These are phyloP conservation scores for Pseudois nayaur DNA, from an alignment of 2,113 vertebrate genomes.

Conservation along the genomic window DNA sequence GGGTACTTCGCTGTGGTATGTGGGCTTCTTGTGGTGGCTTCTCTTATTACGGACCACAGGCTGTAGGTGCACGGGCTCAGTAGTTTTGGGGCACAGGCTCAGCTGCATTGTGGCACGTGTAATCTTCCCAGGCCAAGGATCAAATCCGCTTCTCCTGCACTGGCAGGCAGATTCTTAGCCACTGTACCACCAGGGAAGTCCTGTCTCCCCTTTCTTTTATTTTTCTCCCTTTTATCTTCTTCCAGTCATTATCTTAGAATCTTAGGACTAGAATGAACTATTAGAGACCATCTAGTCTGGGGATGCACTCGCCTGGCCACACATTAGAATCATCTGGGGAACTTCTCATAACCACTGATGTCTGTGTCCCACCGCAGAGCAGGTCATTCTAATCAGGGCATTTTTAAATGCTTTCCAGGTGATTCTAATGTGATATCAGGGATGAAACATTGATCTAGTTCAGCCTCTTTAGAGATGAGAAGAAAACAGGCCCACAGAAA, in stretches of 20 bases:
- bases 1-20: background rate
- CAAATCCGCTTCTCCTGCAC: background rate
- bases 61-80: background rate
- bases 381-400: background rate
- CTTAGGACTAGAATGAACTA: constrained; percentile 4
- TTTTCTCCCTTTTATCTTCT: background rate
- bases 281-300: background rate
- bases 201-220: background rate
- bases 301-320: background rate
- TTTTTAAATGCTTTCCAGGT: background rate
- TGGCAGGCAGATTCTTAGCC: background rate
- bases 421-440: background rate
- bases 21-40: background rate
- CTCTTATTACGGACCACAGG: background rate
- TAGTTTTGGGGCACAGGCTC: background rate
- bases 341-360: background rate
- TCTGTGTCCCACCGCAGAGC: background rate
- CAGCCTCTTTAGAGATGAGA: background rate
- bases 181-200: background rate
- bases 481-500: background rate
- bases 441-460: background rate
- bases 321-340: background rate
- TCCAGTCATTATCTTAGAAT: background rate
- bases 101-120: background rate
- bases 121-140: background rate